Evolutionary conservation across 2,113 vertebrate species (phyloP).

Genomic region (Tamias sibiricus): DNA sequence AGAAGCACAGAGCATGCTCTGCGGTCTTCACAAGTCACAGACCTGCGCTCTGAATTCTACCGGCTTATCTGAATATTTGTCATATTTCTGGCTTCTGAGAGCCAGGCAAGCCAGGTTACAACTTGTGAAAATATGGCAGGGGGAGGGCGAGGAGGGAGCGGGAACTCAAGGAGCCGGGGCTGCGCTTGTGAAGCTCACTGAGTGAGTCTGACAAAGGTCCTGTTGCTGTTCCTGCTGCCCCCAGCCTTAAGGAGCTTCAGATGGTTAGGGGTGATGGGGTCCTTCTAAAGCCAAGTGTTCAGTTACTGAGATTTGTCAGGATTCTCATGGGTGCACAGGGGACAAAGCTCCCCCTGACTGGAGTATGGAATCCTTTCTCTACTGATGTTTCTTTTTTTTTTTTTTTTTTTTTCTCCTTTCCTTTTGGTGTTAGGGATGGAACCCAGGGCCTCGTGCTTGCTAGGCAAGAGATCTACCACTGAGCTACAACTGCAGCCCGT

Average conservation of each 20-base stretch:
- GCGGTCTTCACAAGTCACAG: not conserved
- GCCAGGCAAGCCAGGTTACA: slow-evolving; percentile 48
- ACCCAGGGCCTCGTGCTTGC: not conserved
- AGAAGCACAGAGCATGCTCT: fast-evolving
- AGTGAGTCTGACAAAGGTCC: not conserved
- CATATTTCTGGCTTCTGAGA: slow-evolving; percentile 70
- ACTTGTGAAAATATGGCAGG: slow-evolving; percentile 23
- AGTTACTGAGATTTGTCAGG: not conserved
- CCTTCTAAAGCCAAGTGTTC: not conserved
- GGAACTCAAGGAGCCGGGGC: not conserved
- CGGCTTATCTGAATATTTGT: slow-evolving; percentile 75
- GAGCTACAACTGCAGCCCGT: not conserved
- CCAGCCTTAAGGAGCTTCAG: too few species aligned
- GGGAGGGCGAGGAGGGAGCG: not conserved
- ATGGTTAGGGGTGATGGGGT: not conserved
- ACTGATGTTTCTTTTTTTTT: not conserved
- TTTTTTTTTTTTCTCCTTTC: too few species aligned
- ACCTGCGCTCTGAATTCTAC: slow-evolving; percentile 56
- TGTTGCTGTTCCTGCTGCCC: too few species aligned
- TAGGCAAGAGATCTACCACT: not conserved
- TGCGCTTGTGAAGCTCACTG: not conserved
- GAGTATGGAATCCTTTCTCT: not conserved
- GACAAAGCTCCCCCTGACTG: not conserved
- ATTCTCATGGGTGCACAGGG: not conserved
- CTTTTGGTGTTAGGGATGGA: not conserved